Evolutionary conservation across 1,140 invertebrate species (phyloP).

Genomic region (Orchesella cincta): DNA sequence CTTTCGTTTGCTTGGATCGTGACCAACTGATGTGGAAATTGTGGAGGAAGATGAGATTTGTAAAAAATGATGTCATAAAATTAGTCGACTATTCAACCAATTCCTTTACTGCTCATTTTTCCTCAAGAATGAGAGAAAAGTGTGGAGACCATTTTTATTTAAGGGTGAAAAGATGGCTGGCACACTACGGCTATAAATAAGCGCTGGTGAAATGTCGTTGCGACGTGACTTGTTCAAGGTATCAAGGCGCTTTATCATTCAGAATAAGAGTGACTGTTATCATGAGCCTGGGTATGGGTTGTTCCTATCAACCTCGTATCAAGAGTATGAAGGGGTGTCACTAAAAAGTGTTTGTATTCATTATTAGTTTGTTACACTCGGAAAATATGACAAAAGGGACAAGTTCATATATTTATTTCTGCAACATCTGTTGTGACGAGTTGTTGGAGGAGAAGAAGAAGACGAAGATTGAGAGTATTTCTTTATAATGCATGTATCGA

Average conservation of each 20-base stretch:
- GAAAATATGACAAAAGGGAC: not conserved
- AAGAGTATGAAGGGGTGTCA: not conserved
- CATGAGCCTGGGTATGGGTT: too few species aligned
- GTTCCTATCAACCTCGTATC: not conserved
- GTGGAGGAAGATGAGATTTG: constrained; percentile 18
- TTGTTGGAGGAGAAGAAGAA: too few species aligned
- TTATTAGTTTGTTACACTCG: not conserved
- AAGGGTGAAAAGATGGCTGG: not conserved
- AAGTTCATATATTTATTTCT: not conserved
- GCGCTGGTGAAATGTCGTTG: constrained; percentile 5
- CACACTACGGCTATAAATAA: constrained; percentile 11
- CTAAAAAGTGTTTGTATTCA: not conserved
- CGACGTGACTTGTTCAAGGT: constrained; percentile 1
- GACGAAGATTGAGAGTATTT: too few species aligned
- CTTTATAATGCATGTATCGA: too few species aligned
- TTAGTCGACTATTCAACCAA: constrained; percentile 7
- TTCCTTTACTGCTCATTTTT: not conserved
- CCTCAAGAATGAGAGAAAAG: not conserved
- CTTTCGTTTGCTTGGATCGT: constrained; percentile 11
- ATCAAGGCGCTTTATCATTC: not conserved
- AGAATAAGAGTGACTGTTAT: too few species aligned
- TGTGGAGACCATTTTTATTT: not conserved
- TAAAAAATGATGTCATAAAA: constrained; percentile 14
- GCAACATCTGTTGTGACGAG: not conserved
- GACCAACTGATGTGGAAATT: not conserved